phyloP scores from a whole-genome alignment of 2,113 vertebrate genomes.

The Cottus gobio region DNA sequence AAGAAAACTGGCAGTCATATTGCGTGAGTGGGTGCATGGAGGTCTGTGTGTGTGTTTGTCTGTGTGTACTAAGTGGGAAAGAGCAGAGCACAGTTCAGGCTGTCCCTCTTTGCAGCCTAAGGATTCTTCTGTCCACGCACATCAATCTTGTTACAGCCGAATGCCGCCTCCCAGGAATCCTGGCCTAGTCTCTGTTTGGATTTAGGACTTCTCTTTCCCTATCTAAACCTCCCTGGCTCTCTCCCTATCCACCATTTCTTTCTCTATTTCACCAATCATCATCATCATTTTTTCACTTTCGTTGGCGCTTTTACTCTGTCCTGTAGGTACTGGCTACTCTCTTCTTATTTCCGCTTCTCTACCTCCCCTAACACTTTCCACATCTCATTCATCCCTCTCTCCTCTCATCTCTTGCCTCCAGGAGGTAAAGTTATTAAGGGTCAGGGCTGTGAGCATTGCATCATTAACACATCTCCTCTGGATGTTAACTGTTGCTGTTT shows the following conservation, averaged over 20 bases:
- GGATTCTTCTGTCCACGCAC: constrained; percentile 72
- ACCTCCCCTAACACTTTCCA: constrained; percentile 7
- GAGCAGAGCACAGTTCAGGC: constrained; percentile 30
- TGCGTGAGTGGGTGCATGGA: constrained; percentile 28
- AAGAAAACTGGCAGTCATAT: constrained; percentile 24
- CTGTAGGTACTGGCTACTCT: neutral
- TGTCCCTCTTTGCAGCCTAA: constrained; percentile 47
- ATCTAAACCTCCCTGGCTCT: constrained; percentile 13
- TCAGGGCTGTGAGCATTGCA: constrained; percentile 33
- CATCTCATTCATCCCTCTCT: neutral
- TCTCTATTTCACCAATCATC: constrained; percentile 6
- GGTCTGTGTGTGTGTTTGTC: constrained; percentile 17
- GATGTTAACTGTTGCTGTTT: constrained; percentile 44
- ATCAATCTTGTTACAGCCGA: constrained; percentile 71
- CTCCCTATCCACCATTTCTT: constrained; percentile 1
- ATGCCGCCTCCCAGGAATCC: constrained; percentile 65
- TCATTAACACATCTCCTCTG: constrained; percentile 55
- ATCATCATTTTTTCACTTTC: constrained; percentile 14
- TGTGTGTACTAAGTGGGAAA: constrained; percentile 3
- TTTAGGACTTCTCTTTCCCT: constrained; percentile 29
- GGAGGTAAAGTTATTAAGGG: constrained; percentile 49
- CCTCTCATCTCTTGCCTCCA: constrained; percentile 13
- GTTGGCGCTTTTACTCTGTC: neutral
- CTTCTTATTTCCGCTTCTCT: neutral
- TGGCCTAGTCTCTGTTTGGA: constrained; percentile 41